Percentiles rank a stretch among this genome's conserved stretches.
Evolutionary conservation across 2,113 vertebrate species (phyloP).

Genomic region (Thalassarche chlororhynchos): DNA sequence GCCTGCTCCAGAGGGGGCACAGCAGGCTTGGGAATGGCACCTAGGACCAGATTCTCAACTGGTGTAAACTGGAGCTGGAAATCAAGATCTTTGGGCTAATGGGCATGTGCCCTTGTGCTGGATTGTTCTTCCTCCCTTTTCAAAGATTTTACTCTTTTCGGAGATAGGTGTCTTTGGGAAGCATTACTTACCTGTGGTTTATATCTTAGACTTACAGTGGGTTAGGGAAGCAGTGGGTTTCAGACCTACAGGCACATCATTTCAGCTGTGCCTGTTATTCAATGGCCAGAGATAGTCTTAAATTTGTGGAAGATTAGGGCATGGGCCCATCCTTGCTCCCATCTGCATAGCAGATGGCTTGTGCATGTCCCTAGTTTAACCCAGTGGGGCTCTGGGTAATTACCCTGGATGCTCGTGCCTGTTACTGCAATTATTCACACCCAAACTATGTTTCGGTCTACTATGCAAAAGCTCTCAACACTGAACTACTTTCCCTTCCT

Average conservation of each 20-base stretch:
- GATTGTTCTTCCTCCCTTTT: background rate
- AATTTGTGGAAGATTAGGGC: background rate
- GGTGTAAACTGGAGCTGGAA: background rate
- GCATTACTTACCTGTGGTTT: background rate
- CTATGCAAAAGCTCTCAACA: background rate
- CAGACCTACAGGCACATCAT: background rate
- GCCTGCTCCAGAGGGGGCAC: background rate
- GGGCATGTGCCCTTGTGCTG: background rate
- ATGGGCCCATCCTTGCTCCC: background rate
- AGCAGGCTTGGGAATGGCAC: background rate
- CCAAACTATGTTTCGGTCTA: background rate
- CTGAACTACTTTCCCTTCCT: background rate
- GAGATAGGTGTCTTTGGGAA: background rate
- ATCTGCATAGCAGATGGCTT: constrained; percentile 32
- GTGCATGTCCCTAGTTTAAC: background rate
- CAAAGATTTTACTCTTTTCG: background rate
- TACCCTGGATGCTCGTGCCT: background rate
- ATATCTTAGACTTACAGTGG: background rate
- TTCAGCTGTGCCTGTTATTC: background rate
- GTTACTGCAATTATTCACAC: background rate
- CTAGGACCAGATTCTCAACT: background rate
- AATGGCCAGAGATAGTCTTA: background rate
- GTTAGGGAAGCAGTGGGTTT: background rate
- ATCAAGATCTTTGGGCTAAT: background rate
- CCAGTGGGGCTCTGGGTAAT: background rate